Base-by-base conservation (phyloP, 2,888 invertebrate genomes). In the Dicranocentrus wangi region DNA sequence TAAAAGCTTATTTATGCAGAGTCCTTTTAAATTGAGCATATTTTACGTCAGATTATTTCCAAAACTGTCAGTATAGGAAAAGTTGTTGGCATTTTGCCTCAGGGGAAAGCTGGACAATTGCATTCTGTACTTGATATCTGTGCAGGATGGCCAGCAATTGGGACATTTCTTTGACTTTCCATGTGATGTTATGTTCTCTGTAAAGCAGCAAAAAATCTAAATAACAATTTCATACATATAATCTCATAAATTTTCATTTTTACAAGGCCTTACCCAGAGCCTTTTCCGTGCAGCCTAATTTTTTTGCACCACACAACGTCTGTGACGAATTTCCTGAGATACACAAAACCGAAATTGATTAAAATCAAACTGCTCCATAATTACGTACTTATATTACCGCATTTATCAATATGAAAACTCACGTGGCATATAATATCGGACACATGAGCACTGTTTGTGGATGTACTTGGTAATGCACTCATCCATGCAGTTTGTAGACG, bases 61-160 rank as follows among this genome's bases (percentile, higher is more conserved):
- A 15, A 15, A 5, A 13, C n/a, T 5, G 17, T 17, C n/a, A 15
- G 55, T 3, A 19, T 17, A 21, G 19, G 17, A 7, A 13, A 32
- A 61, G 10, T 21, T n/a, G 2, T 51, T 17, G 10, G 39, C n/a
- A 23, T 70, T 51, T n/a, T 63, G 15, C 25, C 70, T 13, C 8
- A 79, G 21, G 1, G 70, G 70, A 55, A 79, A 66, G n/a, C 66
- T 55, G 3, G 79, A 61, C 1, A 66, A 8, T 23, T 72, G 55
- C 43, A 79, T 1, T 17, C 28, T 63, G 43, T 79, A 72, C 10
- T 65, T 28, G 0, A 71, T 47, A 23, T 79, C 13, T n/a, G n/a
- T n/a, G n/a, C n/a, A n/a, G n/a, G n/a, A n/a, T n/a, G n/a, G n/a
- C n/a, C n/a, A n/a, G n/a, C 79, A 79, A 15, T 23, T 23, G 2